These are phyloP conservation scores for Pollachius pollachius DNA, from an alignment of 2,113 vertebrate genomes.

Conservation along the genomic window DNA sequence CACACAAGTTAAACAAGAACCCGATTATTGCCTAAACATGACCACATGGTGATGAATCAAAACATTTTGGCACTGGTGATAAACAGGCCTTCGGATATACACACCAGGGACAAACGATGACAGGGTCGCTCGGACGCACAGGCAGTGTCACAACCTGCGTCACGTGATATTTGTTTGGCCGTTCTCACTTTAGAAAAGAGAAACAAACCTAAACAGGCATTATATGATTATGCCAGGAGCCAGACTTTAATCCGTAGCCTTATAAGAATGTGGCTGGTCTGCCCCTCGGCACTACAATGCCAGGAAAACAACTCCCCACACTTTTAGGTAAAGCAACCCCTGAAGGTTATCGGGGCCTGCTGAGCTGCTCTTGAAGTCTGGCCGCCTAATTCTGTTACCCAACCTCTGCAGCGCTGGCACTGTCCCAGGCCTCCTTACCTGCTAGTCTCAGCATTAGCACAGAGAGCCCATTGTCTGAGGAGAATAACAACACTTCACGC, in stretches of 20 bases:
- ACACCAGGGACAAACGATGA: no score
- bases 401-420: conserved; percentile 30
- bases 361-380: background rate
- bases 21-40: no score
- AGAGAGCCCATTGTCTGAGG: conserved; percentile 49
- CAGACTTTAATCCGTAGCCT: background rate
- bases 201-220: no score
- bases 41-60: no score
- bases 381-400: conserved; percentile 28
- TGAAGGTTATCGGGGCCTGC: background rate
- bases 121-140: no score
- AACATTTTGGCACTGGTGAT: no score
- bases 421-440: conserved; percentile 20
- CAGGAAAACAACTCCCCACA: background rate
- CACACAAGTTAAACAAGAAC: background rate
- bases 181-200: no score
- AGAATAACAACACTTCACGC: conserved; percentile 8
- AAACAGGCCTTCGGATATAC: no score
- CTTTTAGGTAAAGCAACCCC: conserved; percentile 1
- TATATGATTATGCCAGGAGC: no score
- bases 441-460: conserved; percentile 29
- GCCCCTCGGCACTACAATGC: background rate
- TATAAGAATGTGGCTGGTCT: background rate
- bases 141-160: no score
- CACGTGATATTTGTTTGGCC: no score